Percentiles rank a stretch among this genome's conserved stretches.
These are phyloP conservation scores for Drosophila teissieri DNA, from an alignment of 1,140 invertebrate genomes.

Conservation along the genomic window DNA sequence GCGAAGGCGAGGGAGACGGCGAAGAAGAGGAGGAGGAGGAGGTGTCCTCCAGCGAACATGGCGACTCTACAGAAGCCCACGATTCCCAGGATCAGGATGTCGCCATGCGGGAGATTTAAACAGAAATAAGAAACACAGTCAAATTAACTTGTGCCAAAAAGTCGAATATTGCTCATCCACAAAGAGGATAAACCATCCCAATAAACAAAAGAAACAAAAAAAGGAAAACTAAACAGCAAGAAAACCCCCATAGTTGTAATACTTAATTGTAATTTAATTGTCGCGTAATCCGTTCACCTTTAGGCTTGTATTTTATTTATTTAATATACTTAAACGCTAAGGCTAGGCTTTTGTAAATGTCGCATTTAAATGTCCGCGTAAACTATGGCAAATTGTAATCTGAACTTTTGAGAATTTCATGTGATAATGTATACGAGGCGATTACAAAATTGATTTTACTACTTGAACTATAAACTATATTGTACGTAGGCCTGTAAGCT, in stretches of 20 bases:
- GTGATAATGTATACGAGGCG: conserved; percentile 81
- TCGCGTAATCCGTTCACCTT: conserved; percentile 44
- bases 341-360: conserved; percentile 78
- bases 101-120: conserved; percentile 49
- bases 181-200: conserved; percentile 7
- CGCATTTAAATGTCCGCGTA: conserved; percentile 70
- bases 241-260: conserved; percentile 24
- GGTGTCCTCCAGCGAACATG: conserved; percentile 54
- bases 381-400: conserved; percentile 50
- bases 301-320: conserved; percentile 76
- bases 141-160: conserved; percentile 79
- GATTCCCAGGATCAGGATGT: conserved; percentile 67
- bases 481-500: conserved; percentile 29
- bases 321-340: conserved; percentile 61
- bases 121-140: conserved; percentile 31
- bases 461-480: conserved; percentile 46
- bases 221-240: background rate
- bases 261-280: conserved; percentile 59
- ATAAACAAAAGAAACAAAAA: background rate
- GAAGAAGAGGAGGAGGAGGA: conserved; percentile 42
- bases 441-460: conserved; percentile 53
- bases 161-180: conserved; percentile 78
- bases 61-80: conserved; percentile 57
- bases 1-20: conserved; percentile 20
- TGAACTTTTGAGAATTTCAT: conserved; percentile 79